Base-by-base conservation (phyloP, 2,888 invertebrate species). In the Dione juno region DNA sequence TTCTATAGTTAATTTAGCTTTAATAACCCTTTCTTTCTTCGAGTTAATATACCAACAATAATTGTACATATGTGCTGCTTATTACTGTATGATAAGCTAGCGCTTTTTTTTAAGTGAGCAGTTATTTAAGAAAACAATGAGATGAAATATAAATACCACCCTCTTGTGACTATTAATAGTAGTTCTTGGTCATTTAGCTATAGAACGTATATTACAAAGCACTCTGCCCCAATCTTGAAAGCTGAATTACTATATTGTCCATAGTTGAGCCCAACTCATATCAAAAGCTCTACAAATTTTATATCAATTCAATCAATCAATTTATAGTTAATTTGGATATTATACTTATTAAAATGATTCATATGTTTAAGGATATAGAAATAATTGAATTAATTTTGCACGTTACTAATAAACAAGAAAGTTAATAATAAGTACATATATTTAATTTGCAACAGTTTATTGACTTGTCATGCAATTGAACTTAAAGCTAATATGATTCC, bases 181-280 rank as follows among this genome's bases (percentile, higher is more conserved):
- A 16, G 69, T 74, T 74, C 75, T 73, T 74, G 73, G 66, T 67
- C 67, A 65, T 72, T 70, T 66, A 50, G 65, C 52, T 69, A 58
- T 53, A 67, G 70, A 66, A 67, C 72, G 66, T 71, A 74, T 77
- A 83, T 80, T 83, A 82, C 79, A 78, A 77, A 82, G 84, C 82
- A 83, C 81, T 79, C 77, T 74, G 77, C 81, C 79, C 77, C 79
- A 81, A 81, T 85, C 87, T 88, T 88, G 80, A 80, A 78, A 78
- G 76, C 78, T 74, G 84, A 83, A 84, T 85, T 83, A 80, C 83
- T 85, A 82, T 81, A 81, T 79, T 72, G 75, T 81, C 81, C 86
- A 87, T 87, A 87, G 85, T 82, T 81, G 76, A 78, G 77, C 78
- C 73, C 75, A 71, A 43, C 75, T 77, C 75, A 69, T 74, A 75